A percentile compares a stretch with the other conserved stretches of the same genome.
Evolutionary conservation across 2,113 vertebrate genomes (phyloP).

Genomic region (Myanophis thanlyinensis): DNA sequence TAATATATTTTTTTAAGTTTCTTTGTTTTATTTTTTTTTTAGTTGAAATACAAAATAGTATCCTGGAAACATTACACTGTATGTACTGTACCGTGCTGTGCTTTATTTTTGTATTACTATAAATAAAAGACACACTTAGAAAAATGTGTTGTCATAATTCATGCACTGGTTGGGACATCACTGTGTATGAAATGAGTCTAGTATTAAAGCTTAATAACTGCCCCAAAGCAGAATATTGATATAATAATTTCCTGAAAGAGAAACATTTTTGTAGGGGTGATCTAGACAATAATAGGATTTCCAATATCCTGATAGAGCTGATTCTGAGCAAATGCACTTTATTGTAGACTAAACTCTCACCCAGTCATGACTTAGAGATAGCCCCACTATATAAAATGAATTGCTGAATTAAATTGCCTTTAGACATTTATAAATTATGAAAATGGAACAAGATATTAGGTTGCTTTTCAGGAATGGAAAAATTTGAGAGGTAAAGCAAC

Average conservation of each 20-base stretch:
- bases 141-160: not conserved
- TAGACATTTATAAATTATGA: not conserved
- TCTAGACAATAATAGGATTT: not conserved
- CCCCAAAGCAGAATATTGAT: slow-evolving; percentile 41
- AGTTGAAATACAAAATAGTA: slow-evolving; percentile 35
- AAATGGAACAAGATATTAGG: not conserved
- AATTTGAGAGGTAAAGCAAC: not conserved
- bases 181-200: slow-evolving; percentile 36
- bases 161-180: slow-evolving; percentile 44
- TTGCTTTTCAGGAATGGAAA: not conserved
- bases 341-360: not conserved
- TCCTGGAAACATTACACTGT: slow-evolving; percentile 22
- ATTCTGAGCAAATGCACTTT: not conserved
- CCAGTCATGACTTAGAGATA: not conserved
- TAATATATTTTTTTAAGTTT: slow-evolving; percentile 28
- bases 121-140: not conserved
- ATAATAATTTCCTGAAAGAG: not conserved
- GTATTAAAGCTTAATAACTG: slow-evolving; percentile 50
- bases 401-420: not conserved
- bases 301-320: not conserved
- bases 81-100: not conserved
- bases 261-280: not conserved
- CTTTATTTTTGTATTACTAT: not conserved
- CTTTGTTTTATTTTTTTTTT: slow-evolving; percentile 20
- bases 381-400: not conserved